These are phyloP conservation scores for Apus apus DNA, from an alignment of 2,113 vertebrate species.

Conservation along the genomic window DNA sequence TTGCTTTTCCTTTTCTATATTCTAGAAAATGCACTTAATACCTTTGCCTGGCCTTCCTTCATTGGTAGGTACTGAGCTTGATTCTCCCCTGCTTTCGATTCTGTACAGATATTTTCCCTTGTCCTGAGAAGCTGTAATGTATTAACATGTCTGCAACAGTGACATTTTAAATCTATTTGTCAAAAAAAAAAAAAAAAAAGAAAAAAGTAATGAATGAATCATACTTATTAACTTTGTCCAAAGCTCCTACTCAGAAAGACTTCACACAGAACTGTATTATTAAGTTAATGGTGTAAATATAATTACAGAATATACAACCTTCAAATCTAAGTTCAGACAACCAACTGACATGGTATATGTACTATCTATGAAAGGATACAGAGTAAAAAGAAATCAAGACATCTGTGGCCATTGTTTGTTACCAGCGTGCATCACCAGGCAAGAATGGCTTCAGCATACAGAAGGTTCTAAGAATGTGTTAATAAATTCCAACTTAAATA, in stretches of 20 bases:
- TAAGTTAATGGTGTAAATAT: background rate
- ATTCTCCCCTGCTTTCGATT: background rate
- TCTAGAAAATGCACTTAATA: background rate
- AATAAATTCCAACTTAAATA: constrained; percentile 45
- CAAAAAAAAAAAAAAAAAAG: background rate
- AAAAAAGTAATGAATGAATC: background rate
- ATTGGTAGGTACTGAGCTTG: background rate
- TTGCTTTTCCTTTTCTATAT: background rate
- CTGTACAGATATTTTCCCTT: background rate
- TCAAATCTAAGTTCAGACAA: background rate
- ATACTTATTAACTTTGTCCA: background rate
- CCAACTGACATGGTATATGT: background rate
- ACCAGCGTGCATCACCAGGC: background rate
- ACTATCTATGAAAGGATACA: background rate
- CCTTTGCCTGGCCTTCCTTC: background rate
- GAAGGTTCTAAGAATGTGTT: constrained; percentile 9
- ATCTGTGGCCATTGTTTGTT: background rate
- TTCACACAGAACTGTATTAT: background rate
- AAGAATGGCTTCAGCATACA: background rate
- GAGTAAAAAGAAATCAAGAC: background rate
- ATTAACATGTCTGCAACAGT: background rate
- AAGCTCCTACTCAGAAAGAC: background rate
- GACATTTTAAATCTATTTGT: background rate
- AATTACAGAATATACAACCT: background rate
- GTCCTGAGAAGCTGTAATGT: background rate